Evolutionary conservation across 2,888 invertebrate genomes (phyloP), one percentile per base, ranked within the genome.

Genomic region (Pyrrhosoma nymphula): DNA sequence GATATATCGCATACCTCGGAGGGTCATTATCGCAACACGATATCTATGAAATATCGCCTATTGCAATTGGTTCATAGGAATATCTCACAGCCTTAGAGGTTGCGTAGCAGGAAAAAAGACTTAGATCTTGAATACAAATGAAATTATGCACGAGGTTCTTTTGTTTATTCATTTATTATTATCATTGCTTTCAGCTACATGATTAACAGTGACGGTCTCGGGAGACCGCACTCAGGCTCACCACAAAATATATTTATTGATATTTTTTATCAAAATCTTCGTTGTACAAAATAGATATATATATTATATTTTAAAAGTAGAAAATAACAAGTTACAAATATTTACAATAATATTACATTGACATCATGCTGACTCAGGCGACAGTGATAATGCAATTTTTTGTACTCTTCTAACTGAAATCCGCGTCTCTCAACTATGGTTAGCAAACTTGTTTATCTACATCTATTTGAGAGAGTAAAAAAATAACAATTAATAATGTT

Each of bases 271-370:
- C 69, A 93, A 93, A 93, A 93, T 55, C 47, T 69, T 93, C 55
- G 35, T 35, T 35, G 39, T 93, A 93, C 39, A 93, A 93, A 93
- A 93, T 93, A 93, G 39, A 93, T 47, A 93, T 55, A 93, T 47
- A 93, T 55, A 93, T 69, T 26, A 30, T 47, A 39, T 47, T 35
- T 82, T 30, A 35, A 35, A 82, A 82, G 69, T 82, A 82, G 82
- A 93, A 93, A 91, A 93, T 69, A 60, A 93, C 69, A 93, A 35
- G 39, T 63, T 63, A 69, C 55, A 69, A 39, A 93, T 93, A 93
- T 93, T 47, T 93, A 93, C 93, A 93, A n/a, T 93, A 69, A 63
- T 47, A 75, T 93, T 93, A 93, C 93, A 93, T 89, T 56, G 56
- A 89, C 69, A 93, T 63, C 93, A 93, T 69, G 69, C 47, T 93